A percentile compares a stretch with the other conserved stretches of the same genome.
Conservation (phyloP, 2,797 vertebrate genomes). For the Cryptoblepharus egeriae region DNA sequence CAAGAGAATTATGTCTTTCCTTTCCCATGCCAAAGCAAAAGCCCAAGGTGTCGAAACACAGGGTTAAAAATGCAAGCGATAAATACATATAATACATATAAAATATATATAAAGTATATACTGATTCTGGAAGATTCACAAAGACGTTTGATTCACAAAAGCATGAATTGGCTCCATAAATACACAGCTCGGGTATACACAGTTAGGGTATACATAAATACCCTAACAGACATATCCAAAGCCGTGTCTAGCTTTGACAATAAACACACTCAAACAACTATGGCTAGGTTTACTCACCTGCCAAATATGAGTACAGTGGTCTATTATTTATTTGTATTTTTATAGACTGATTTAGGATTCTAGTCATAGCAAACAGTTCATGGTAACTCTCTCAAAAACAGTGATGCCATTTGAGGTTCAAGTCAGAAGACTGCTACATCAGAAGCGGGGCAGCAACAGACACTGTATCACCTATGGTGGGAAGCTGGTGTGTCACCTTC, state of each 20-base stretch:
- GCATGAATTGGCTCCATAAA: not conserved
- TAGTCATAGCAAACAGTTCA: not conserved
- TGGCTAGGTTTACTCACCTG: not conserved
- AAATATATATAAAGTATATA: too few relatives aligned
- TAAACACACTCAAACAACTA: constrained; percentile 4
- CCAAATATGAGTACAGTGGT: not conserved
- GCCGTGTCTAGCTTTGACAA: not conserved
- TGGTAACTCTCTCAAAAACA: not conserved
- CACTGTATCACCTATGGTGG: too few relatives aligned
- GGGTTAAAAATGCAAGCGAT: too few relatives aligned
- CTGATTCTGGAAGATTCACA: not conserved
- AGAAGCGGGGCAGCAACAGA: too few relatives aligned
- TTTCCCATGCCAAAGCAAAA: too few relatives aligned
- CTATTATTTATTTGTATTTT: not conserved
- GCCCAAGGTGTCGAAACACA: too few relatives aligned
- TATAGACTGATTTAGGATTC: not conserved
- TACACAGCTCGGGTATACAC: not conserved
- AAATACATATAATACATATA: not conserved
- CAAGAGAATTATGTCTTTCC: too few relatives aligned
- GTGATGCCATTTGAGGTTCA: not conserved
- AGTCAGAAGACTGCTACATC: too few relatives aligned
- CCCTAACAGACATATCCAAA: not conserved
- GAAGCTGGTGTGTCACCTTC: too few relatives aligned
- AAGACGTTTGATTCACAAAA: not conserved
- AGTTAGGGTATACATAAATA: not conserved